phyloP scores from a whole-genome alignment of 2,113 vertebrate species.

The Archilochus colubris region DNA sequence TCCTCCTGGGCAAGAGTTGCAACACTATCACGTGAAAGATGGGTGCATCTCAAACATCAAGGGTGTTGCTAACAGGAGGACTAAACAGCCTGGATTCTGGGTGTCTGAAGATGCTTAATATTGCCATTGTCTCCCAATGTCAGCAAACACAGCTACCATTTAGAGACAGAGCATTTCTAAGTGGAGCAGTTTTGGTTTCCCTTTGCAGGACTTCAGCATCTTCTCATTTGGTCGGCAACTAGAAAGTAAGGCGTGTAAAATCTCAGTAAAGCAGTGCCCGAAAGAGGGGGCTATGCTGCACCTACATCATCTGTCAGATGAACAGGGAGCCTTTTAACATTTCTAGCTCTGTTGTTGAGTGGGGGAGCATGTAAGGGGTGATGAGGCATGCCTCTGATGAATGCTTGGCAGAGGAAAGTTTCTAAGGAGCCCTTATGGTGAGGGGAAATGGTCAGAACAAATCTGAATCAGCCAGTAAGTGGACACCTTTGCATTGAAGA shows the following conservation, averaged over 20 bases:
- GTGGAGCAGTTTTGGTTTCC: accelerated
- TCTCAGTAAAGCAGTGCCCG: neutral
- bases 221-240: neutral
- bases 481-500: neutral
- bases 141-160: neutral
- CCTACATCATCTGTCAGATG: accelerated
- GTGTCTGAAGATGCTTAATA: neutral
- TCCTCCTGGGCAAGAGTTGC: neutral
- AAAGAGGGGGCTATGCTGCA: neutral
- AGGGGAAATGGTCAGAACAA: neutral
- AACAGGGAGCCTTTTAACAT: neutral
- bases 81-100: neutral
- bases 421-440: neutral
- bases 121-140: neutral
- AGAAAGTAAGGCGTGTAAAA: neutral
- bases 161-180: neutral
- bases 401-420: neutral
- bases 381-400: neutral
- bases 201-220: neutral
- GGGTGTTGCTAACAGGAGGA: neutral
- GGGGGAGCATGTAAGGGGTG: neutral
- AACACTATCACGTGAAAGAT: neutral
- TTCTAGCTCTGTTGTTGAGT: neutral
- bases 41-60: neutral
- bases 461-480: neutral